Conservation (phyloP, 2,113 vertebrate species). For the Thryonomys swinderianus region DNA sequence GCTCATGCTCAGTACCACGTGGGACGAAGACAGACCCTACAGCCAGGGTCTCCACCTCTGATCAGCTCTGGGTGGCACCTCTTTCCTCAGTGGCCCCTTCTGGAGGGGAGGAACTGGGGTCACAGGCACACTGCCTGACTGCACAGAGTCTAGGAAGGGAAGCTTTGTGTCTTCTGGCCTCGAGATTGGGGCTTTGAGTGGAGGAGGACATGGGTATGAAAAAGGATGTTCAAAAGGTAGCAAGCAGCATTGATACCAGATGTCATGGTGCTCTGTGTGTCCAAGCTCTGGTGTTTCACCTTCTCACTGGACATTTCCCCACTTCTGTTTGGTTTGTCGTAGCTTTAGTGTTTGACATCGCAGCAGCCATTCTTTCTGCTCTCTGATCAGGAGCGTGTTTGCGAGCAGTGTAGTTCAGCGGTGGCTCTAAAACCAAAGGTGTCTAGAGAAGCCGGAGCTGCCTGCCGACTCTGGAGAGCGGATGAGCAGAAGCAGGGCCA, state of each 20-base stretch:
- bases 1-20: too few relatives aligned
- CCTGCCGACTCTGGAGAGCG: not conserved
- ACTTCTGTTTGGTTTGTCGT: not conserved
- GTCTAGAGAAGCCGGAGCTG: not conserved
- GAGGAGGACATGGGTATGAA: not conserved
- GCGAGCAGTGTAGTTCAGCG: not conserved
- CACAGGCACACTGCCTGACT: not conserved
- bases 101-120: too few relatives aligned
- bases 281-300: not conserved
- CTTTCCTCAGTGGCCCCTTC: not conserved
- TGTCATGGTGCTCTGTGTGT: not conserved
- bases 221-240: not conserved
- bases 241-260: not conserved
- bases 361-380: too few relatives aligned
- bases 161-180: not conserved
- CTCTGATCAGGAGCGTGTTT: not conserved
- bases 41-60: not conserved
- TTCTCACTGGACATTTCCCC: not conserved
- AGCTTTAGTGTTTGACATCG: not conserved
- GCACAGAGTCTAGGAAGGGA: not conserved
- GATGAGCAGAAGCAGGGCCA: not conserved
- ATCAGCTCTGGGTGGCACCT: not conserved
- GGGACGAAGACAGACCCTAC: accelerated
- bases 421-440: not conserved
- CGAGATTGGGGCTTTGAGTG: not conserved